These are phyloP conservation scores for Reinhardtius hippoglossoides DNA, from an alignment of 2,113 vertebrate genomes.

Conservation along the genomic window DNA sequence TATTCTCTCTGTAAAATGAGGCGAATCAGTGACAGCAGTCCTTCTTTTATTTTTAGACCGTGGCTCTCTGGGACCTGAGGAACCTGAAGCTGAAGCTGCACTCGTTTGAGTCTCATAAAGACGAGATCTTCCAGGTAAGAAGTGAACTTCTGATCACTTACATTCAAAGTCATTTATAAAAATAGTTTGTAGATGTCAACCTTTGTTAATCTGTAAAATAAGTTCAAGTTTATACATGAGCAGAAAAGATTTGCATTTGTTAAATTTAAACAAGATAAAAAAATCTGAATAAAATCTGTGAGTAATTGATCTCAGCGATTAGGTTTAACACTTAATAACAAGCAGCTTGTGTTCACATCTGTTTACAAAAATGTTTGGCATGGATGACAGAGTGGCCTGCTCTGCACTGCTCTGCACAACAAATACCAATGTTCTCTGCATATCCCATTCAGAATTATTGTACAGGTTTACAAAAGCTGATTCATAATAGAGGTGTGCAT, in stretches of 20 bases:
- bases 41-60: slow-evolving; percentile 84
- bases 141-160: background rate
- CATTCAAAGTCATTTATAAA: background rate
- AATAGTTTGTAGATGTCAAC: background rate
- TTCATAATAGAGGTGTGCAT: too few relatives aligned
- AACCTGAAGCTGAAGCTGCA: slow-evolving; percentile 98
- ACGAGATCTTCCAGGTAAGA: slow-evolving; percentile 98
- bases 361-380: background rate
- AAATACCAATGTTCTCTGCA: too few relatives aligned
- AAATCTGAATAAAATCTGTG: too few relatives aligned
- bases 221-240: background rate
- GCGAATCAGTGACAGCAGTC: background rate
- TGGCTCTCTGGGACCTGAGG: slow-evolving; percentile 96
- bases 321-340: background rate
- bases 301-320: too few relatives aligned
- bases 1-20: background rate
- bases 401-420: too few relatives aligned
- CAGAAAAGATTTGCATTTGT: too few relatives aligned
- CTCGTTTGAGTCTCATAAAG: slow-evolving; percentile 99
- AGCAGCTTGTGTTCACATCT: background rate
- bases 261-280: too few relatives aligned
- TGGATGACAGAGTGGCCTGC: too few relatives aligned
- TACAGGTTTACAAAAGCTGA: too few relatives aligned
- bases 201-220: background rate
- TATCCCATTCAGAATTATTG: too few relatives aligned